These are phyloP conservation scores for Petrocephalus sullivani DNA, from an alignment of 2,797 vertebrate genomes.

Conservation along the genomic window DNA sequence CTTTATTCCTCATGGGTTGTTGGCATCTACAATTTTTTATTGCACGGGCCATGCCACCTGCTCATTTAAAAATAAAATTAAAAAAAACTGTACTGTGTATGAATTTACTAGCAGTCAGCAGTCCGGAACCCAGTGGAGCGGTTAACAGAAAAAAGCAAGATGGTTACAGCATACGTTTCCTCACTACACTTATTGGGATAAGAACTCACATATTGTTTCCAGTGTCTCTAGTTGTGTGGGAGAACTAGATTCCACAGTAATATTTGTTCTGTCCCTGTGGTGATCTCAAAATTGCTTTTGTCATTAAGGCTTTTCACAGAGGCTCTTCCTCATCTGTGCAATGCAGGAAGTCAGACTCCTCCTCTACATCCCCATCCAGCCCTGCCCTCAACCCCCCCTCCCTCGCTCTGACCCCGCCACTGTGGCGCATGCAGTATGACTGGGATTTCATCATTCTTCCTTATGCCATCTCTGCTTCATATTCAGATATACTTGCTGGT, in stretches of 20 bases:
- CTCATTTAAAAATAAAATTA: background rate
- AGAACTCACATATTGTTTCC: background rate
- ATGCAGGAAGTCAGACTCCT: constrained; percentile 33
- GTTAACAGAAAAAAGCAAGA: background rate
- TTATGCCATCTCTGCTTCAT: constrained; percentile 25
- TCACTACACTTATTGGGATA: background rate
- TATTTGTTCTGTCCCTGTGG: background rate
- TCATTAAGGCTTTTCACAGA: constrained; percentile 15
- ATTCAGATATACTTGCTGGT: constrained; percentile 41
- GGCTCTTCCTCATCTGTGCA: constrained; percentile 33
- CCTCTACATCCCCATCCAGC: constrained; percentile 21
- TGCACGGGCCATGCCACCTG: background rate
- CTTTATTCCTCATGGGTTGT: background rate
- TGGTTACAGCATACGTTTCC: background rate
- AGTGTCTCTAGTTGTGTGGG: background rate
- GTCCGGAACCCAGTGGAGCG: background rate
- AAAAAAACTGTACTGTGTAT: background rate
- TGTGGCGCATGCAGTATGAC: constrained; percentile 39
- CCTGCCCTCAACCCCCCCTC: constrained; percentile 17
- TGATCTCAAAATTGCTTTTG: background rate
- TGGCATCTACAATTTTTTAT: background rate
- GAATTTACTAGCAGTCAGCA: background rate
- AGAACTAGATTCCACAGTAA: background rate
- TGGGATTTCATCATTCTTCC: constrained; percentile 33
- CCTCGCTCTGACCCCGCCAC: constrained; percentile 18